These are phyloP conservation scores for Xestia sexstrigata DNA, from an alignment of 2,888 invertebrate genomes.

Conservation along the genomic window DNA sequence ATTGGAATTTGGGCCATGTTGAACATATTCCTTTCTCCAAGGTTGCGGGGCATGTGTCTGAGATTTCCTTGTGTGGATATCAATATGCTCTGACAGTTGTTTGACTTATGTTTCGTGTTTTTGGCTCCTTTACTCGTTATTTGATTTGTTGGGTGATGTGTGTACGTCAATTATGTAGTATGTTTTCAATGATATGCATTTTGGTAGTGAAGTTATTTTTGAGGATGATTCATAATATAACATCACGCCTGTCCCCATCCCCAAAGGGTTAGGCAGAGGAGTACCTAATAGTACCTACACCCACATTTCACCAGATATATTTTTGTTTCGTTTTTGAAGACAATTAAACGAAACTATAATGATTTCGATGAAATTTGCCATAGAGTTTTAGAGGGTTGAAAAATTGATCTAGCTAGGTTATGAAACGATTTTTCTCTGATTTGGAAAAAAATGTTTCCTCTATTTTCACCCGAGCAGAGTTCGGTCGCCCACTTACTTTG, in stretches of 20 bases:
- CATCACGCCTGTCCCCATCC: too few relatives aligned
- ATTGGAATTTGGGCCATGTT: constrained; percentile 65
- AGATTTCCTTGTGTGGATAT: constrained; percentile 40
- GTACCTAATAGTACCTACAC: too few relatives aligned
- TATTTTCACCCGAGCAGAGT: too few relatives aligned
- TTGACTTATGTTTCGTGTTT: constrained; percentile 39
- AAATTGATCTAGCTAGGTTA: too few relatives aligned
- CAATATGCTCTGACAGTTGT: constrained; percentile 47
- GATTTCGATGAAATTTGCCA: not conserved
- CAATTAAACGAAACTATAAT: not conserved
- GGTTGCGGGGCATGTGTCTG: constrained; percentile 39
- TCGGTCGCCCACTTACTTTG: not conserved
- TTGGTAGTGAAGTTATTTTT: not conserved
- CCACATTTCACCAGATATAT: too few relatives aligned
- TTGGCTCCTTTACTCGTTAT: constrained; percentile 25
- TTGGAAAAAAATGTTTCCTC: too few relatives aligned
- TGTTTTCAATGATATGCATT: not conserved
- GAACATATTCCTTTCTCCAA: constrained; percentile 57
- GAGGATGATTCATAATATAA: not conserved
- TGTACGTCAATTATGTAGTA: constrained; percentile 1
- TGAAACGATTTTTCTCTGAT: too few relatives aligned
- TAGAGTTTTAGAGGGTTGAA: not conserved
- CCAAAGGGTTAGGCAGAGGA: too few relatives aligned
- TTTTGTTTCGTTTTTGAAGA: too few relatives aligned
- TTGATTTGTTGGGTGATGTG: constrained; percentile 35